Evolutionary conservation across 2,888 invertebrate species (phyloP), one percentile per base, ranked within the genome.

Genomic region (Dione vanillae): DNA sequence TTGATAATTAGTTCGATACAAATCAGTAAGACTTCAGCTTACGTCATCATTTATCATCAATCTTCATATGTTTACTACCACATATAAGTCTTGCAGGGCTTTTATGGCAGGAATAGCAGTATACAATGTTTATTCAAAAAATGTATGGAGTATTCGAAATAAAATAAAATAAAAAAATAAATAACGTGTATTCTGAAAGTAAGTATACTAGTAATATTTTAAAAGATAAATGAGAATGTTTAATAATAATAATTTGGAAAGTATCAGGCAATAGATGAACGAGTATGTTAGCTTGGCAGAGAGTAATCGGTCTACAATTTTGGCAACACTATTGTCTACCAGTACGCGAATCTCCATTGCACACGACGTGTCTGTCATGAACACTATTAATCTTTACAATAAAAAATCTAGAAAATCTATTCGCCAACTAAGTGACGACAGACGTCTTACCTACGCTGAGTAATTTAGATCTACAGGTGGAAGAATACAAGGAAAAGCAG

Each of bases 341-440:
- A 82, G 82, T 77, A 81, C 58, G 61, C 70, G 68, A 67, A 80
- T 82, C 79, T 78, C 76, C 78, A 80, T 76, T 84, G 81, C 82
- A 83, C 83, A 83, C 77, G 80, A 79, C 81, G 81, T 82, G 85
- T 90, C 88, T 86, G 86, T 90, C 90, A 89, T 76, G 83, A 87
- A 73, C 76, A 85, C 86, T 87, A 90, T 91, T 89, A 89, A 90
- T 90, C 89, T 87, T 85, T 73, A 71, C 67, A 70, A 71, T 74
- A 71, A 75, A 74, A 71, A 74, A 76, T 76, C 70, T 73, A 72
- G 71, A 67, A 77, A 75, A 75, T 75, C 61, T 72, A 75, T 75
- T 74, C 67, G 67, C 69, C 73, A 76, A 72, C 54, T 47, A 56
- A 47, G 66, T 68, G 77, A 67, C 43, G 74, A 75, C 43, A 74